Conservation (phyloP, 2,888 invertebrate genomes). For the Apodemia arnacis region DNA sequence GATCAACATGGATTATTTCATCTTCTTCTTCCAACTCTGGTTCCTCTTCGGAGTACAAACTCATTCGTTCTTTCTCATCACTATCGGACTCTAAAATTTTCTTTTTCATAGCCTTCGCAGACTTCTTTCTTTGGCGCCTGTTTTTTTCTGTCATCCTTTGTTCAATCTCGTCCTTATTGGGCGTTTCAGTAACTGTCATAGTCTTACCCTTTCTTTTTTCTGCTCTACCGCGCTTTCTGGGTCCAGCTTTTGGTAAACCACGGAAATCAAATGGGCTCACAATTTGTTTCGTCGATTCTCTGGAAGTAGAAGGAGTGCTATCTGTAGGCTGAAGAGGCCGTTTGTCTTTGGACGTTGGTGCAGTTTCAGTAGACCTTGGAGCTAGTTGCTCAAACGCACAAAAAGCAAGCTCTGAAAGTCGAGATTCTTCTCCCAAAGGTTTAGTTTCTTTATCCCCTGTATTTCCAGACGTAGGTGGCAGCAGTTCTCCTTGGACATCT, state of each 20-base stretch:
- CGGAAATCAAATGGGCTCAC: neutral
- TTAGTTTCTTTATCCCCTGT: neutral
- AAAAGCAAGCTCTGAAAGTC: neutral
- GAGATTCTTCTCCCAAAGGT: neutral
- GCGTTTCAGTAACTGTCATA: neutral
- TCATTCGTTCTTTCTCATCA: neutral
- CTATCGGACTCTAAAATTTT: neutral
- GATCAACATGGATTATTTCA: neutral
- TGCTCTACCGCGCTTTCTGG: neutral
- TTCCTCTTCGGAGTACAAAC: neutral
- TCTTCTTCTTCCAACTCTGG: neutral
- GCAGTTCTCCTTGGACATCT: too few species aligned
- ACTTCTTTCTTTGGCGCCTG: neutral
- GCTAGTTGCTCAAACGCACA: neutral
- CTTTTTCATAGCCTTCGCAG: neutral
- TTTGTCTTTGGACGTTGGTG: neutral
- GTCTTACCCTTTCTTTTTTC: neutral
- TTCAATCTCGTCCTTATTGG: neutral
- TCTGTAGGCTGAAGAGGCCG: neutral
- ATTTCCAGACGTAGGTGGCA: too few species aligned
- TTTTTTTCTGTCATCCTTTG: neutral
- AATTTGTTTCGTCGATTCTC: neutral
- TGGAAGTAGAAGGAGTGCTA: neutral
- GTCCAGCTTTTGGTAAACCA: neutral
- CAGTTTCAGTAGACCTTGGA: neutral